Conservation (phyloP, 2,888 invertebrate species). For the Enoplolaimus lenunculus region DNA sequence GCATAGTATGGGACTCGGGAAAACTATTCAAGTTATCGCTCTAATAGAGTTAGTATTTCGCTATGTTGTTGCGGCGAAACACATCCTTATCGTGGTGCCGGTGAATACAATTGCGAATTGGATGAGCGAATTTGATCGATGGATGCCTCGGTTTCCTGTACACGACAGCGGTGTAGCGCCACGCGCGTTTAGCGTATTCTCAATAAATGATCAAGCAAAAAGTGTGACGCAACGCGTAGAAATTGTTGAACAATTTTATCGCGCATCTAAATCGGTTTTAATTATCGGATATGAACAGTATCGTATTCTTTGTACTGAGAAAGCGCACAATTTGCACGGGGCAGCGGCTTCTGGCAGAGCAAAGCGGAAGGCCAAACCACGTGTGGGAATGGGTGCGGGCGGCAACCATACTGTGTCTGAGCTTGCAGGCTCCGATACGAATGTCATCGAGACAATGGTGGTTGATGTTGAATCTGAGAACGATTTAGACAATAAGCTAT, state of each 20-base stretch:
- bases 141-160: constrained; percentile 55
- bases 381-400: neutral
- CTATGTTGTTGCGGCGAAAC: constrained; percentile 63
- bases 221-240: neutral
- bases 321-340: constrained; percentile 41
- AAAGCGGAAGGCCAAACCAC: constrained; percentile 23
- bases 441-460: constrained; percentile 27
- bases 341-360: constrained; percentile 27
- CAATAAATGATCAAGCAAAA: constrained; percentile 62
- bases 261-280: constrained; percentile 79
- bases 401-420: constrained; percentile 24
- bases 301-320: constrained; percentile 67
- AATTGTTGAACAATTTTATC: constrained; percentile 33
- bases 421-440: neutral
- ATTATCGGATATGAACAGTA: constrained; percentile 94
- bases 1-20: constrained; percentile 98
- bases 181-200: constrained; percentile 69
- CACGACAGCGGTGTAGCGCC: constrained; percentile 39
- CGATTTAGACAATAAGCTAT: constrained; percentile 30
- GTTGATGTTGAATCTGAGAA: constrained; percentile 36
- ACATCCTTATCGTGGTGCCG: constrained; percentile 88
- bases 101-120: constrained; percentile 97
- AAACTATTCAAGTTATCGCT: constrained; percentile 65
- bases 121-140: constrained; percentile 84
- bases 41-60: constrained; percentile 89